Conservation (phyloP, 2,797 vertebrate genomes). For the Australoheros facetus region DNA sequence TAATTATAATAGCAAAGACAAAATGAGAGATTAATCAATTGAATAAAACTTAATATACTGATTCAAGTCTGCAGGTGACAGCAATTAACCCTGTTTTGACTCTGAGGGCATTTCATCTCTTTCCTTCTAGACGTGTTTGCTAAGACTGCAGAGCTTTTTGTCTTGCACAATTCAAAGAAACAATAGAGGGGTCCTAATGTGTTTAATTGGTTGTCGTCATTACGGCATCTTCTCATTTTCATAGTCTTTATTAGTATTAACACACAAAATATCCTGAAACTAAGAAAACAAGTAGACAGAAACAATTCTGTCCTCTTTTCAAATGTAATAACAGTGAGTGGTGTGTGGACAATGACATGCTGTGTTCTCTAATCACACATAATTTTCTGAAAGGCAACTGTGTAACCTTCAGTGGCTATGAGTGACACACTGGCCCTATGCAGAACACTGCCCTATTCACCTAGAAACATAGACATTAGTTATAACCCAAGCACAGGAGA, state of each 20-base stretch:
- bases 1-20: conserved; percentile 2
- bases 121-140: not conserved
- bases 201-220: not conserved
- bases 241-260: not conserved
- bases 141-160: not conserved
- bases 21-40: not conserved
- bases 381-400: conserved; percentile 26
- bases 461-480: conserved; percentile 3
- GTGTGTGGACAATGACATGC: conserved; percentile 47
- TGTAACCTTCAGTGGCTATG: conserved; percentile 10
- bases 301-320: not conserved
- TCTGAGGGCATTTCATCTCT: not conserved
- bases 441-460: conserved; percentile 29
- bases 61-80: not conserved
- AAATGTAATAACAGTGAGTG: not conserved
- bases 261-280: not conserved
- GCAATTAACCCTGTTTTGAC: not conserved
- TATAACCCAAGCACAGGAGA: not conserved
- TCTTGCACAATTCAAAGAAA: not conserved
- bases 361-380: conserved; percentile 33
- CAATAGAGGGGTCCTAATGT: not conserved
- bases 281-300: not conserved
- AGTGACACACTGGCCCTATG: not conserved
- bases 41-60: not conserved
- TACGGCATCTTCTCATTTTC: not conserved